Percentiles rank a stretch among this genome's conserved stretches.
Conservation (phyloP, 2,113 vertebrate species). For the Xenotilapia leptura region DNA sequence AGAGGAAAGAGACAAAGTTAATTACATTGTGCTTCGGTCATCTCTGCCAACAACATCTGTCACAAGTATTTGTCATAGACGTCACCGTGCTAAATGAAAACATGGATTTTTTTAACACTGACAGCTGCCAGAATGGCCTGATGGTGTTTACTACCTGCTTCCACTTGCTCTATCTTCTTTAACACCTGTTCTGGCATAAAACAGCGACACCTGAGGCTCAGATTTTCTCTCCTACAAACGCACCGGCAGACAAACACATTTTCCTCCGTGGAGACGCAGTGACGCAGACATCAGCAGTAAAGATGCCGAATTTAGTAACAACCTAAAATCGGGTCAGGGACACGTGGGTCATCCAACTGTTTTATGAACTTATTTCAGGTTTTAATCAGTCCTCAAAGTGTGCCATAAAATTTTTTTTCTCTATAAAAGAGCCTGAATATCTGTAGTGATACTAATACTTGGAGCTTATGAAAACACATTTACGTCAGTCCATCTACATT, state of each 20-base stretch:
- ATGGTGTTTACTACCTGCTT: neutral
- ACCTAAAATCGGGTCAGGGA: neutral
- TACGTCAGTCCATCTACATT: neutral
- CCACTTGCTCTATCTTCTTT: neutral
- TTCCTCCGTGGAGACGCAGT: neutral
- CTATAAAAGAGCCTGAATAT: neutral
- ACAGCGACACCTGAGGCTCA: neutral
- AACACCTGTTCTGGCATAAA: constrained; percentile 11
- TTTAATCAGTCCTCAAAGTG: neutral
- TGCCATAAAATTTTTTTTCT: neutral
- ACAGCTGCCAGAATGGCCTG: neutral
- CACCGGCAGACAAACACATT: neutral
- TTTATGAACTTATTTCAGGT: neutral
- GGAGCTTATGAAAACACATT: neutral
- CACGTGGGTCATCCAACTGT: neutral
- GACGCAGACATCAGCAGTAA: neutral
- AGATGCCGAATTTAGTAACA: neutral
- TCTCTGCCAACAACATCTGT: neutral
- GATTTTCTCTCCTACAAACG: neutral
- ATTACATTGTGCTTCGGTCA: neutral
- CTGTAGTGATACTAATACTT: neutral
- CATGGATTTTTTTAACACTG: neutral
- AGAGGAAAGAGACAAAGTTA: neutral
- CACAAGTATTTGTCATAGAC: neutral
- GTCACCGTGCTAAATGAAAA: neutral